phyloP scores from a whole-genome alignment of 2,113 vertebrate genomes.

The Centropus unirufus region DNA sequence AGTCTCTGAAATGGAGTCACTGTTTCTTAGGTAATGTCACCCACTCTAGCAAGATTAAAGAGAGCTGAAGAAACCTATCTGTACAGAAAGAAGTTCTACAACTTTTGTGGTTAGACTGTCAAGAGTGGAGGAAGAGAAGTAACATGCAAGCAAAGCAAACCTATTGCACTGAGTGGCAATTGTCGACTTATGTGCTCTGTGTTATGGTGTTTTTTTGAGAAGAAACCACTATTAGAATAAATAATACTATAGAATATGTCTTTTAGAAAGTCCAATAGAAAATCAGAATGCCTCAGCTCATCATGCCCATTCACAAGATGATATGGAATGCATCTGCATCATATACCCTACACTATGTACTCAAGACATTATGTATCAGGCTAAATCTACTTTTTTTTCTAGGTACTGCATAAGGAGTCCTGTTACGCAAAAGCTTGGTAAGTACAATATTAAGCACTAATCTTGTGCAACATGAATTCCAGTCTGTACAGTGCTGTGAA shows the following conservation, averaged over 20 bases:
- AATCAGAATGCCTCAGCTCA: not conserved
- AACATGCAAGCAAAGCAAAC: not conserved
- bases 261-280: not conserved
- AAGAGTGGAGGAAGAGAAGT: not conserved
- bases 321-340: not conserved
- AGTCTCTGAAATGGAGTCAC: not conserved
- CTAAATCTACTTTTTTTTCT: not conserved
- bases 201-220: not conserved
- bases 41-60: not conserved
- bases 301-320: fast-evolving
- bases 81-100: not conserved
- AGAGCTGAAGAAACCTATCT: not conserved
- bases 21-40: not conserved
- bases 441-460: constrained; percentile 10
- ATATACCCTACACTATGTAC: fast-evolving
- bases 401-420: not conserved
- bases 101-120: not conserved
- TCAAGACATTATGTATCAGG: not conserved
- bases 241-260: not conserved
- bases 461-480: not conserved
- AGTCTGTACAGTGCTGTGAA: constrained; percentile 21
- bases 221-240: not conserved
- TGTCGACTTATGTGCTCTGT: not conserved
- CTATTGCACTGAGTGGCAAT: not conserved
- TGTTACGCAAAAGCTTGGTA: constrained; percentile 18